Evolutionary conservation across 2,113 vertebrate species (phyloP), one percentile per base, ranked within the genome.

Genomic region (Rhynchomys soricoides): DNA sequence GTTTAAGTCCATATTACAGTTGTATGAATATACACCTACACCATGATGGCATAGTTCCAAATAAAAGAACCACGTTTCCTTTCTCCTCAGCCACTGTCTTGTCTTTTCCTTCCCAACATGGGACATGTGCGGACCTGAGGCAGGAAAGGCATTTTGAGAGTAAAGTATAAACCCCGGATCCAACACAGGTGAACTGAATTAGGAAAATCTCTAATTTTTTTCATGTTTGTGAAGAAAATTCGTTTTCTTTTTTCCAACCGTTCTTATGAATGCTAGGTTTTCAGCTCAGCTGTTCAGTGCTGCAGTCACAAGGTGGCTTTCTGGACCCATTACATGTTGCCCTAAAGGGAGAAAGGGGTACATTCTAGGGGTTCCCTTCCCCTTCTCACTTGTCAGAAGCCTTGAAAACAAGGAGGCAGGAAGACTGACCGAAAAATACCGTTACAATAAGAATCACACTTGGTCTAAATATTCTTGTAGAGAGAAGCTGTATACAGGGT

Each of bases 1-100:
- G 6, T 6, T 0, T 24, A 57, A 0, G 22, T 43, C n/a, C 4
- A 1, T 0, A 4, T 10, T 6, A 26, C 6, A 17, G 9, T 52
- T 15, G 0, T 7, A 1, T 37, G 62, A 71, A 88, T 48, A 37
- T n/a, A 57, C 34, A 4, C 9, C 2, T 21, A 6, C 0, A 3
- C n/a, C 1, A 29, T 0, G 31, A 62, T 4, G 4, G 9, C 0
- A 5, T 16, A 31, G 4, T 34, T 6, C 5, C 78, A 43, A 73
- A 70, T 78, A 73, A 85, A 71, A 55, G 15, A 43, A 48, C 31
- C 21, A 3, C 3, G 29, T 85, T 40, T 11, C 43, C 70, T 21
- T 57, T 57, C 21, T n/a, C n/a, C 40, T 37, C 7, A 8, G 37
- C 52, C 66, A 0, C 78, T 37, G 19, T 21, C 13, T 24, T 43